Conservation (phyloP, 2,888 invertebrate species). For the Tenthredo distinguenda region DNA sequence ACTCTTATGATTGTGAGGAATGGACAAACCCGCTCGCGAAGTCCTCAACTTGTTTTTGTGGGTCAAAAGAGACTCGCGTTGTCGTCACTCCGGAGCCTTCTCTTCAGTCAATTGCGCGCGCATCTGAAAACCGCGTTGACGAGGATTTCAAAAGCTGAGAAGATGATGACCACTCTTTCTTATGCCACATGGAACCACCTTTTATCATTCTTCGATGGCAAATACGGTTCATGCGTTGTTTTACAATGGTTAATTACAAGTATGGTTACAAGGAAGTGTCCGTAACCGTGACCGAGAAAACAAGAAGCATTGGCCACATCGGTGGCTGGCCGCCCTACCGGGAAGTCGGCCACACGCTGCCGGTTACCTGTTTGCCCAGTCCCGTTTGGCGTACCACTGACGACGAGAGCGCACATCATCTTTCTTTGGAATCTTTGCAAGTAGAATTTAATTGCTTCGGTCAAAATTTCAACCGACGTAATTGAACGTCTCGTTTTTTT, state of each 20-base stretch:
- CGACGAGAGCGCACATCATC: constrained; percentile 10
- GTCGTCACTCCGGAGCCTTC: constrained; percentile 44
- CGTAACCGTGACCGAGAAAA: constrained; percentile 75
- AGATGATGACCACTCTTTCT: not conserved
- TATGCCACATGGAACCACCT: constrained; percentile 1
- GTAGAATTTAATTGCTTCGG: not conserved
- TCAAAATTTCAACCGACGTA: not conserved
- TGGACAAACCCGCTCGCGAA: constrained; percentile 17
- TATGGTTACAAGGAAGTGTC: constrained; percentile 40
- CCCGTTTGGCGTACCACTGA: constrained; percentile 35
- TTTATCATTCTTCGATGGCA: not conserved
- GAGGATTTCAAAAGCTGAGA: constrained; percentile 2
- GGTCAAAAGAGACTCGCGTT: constrained; percentile 52
- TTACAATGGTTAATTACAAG: not conserved
- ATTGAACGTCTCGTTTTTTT: not conserved
- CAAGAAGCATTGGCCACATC: constrained; percentile 59
- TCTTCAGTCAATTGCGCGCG: constrained; percentile 42
- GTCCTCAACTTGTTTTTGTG: constrained; percentile 46
- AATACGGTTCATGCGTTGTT: constrained; percentile 6
- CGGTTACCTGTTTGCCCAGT: constrained; percentile 35
- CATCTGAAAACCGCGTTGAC: constrained; percentile 27
- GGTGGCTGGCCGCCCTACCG: constrained; percentile 39
- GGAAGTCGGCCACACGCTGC: constrained; percentile 50
- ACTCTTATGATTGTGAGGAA: constrained; percentile 47
- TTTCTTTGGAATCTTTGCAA: not conserved